Base-by-base conservation (phyloP, 2,797 vertebrate species). In the Urocyon cinereoargenteus region DNA sequence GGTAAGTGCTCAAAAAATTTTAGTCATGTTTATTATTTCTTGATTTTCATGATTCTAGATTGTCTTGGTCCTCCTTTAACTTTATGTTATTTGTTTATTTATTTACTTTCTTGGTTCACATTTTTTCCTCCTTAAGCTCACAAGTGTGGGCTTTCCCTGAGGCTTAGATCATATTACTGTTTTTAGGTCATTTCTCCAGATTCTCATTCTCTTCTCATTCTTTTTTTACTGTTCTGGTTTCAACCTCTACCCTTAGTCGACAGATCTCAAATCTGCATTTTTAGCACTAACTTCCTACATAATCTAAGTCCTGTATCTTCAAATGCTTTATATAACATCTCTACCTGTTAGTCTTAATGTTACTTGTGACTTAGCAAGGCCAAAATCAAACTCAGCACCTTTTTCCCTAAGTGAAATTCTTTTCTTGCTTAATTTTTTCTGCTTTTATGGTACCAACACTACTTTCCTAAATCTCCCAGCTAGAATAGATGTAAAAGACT, bases 321-420 rank as follows among this genome's bases (percentile, higher is more conserved):
- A 70, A 51, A 57, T 62, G 89, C 72, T n/a, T 36, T 49, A 45
- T 22, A 66, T 28, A n/a, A 91, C 0, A 24, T 62, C 26, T 94
- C 66, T 62, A 10, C 34, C n/a, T 26, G 13, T 70, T 45, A 86
- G 22, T 89, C 19, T 93, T 81, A 68, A 91, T 83, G 66, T 22
- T 34, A 62, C 13, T 3, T 90, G 36, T 93, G 82, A 88, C 31
- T 83, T 53, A 53, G 49, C 62, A 72, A 86, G 53, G 55, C 18
- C 36, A 68, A 51, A 93, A 92, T 82, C 55, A 94, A 66, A 59
- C 36, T 70, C 40, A 61, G 53, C 6, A 85, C 11, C 13, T 59
- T 96, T 81, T 28, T 13, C 90, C 31, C 22, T 77, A 93, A 90
- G 61, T 40, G 61, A 78, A 95, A 83, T 53, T 87, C n/a, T n/a